Evolutionary conservation across 2,797 vertebrate species (phyloP).

Genomic region (Pantherophis vulpinus): DNA sequence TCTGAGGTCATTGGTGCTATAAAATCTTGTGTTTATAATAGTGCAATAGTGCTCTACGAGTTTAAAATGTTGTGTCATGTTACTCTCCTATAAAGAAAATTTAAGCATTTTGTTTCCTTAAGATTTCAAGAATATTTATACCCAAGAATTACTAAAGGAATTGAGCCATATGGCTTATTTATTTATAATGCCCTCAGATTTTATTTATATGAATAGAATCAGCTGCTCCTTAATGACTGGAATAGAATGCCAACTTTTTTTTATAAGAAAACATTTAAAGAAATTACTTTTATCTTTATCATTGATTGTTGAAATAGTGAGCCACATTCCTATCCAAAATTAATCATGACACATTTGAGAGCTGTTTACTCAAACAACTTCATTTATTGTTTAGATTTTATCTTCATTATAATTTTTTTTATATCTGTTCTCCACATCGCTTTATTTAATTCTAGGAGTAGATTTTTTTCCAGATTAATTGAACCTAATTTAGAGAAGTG

Average conservation of each 20-base stretch:
- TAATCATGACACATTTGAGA: not conserved
- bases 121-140: slow-evolving; percentile 5
- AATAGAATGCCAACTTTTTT: not conserved
- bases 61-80: slow-evolving; percentile 34
- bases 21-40: not conserved
- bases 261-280: not conserved
- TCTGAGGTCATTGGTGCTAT: slow-evolving; percentile 36
- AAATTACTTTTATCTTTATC: not conserved
- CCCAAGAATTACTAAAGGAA: not conserved
- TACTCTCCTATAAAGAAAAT: not conserved
- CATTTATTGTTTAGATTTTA: not conserved
- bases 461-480: not conserved
- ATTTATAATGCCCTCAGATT: not conserved
- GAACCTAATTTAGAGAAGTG: not conserved
- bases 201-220: not conserved
- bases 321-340: not conserved
- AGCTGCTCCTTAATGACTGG: not conserved
- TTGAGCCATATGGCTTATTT: not conserved
- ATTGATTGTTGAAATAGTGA: not conserved
- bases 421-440: not conserved
- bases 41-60: slow-evolving; percentile 1
- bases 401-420: not conserved
- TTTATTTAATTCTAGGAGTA: not conserved
- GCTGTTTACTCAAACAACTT: not conserved
- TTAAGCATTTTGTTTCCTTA: not conserved